Conservation (phyloP, 2,797 vertebrate species). For the Esox masquinongy region DNA sequence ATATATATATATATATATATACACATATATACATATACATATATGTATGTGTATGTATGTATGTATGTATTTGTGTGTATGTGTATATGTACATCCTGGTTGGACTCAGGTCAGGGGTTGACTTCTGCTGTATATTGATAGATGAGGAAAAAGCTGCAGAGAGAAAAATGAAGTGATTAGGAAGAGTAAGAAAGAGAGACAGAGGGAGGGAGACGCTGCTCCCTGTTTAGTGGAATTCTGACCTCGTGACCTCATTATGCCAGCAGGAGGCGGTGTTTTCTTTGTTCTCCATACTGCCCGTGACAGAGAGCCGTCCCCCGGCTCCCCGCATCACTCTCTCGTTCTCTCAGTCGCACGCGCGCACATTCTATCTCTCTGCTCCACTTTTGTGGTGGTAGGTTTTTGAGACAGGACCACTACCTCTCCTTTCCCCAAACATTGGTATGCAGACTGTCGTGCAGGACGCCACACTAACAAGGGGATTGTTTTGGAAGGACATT, state of each 20-base stretch:
- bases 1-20: too few species aligned
- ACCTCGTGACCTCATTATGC: constrained; percentile 84
- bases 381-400: not conserved
- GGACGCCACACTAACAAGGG: constrained; percentile 7
- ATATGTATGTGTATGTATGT: too few species aligned
- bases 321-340: not conserved
- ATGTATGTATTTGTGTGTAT: not conserved
- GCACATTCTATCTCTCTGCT: not conserved
- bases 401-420: not conserved
- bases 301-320: constrained; percentile 2
- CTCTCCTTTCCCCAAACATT: not conserved
- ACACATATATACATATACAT: too few species aligned
- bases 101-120: not conserved
- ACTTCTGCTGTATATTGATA: not conserved
- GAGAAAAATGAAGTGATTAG: not conserved
- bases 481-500: not conserved
- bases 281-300: constrained; percentile 56
- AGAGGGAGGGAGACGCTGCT: not conserved
- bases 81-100: not conserved
- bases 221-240: constrained; percentile 36
- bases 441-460: constrained; percentile 6
- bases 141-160: not conserved
- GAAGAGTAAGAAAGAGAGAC: not conserved
- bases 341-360: not conserved
- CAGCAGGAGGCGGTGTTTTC: constrained; percentile 61